Evolutionary conservation across 2,888 invertebrate species (phyloP), one percentile per base, ranked within the genome.

Genomic region (Pammene fasciana): DNA sequence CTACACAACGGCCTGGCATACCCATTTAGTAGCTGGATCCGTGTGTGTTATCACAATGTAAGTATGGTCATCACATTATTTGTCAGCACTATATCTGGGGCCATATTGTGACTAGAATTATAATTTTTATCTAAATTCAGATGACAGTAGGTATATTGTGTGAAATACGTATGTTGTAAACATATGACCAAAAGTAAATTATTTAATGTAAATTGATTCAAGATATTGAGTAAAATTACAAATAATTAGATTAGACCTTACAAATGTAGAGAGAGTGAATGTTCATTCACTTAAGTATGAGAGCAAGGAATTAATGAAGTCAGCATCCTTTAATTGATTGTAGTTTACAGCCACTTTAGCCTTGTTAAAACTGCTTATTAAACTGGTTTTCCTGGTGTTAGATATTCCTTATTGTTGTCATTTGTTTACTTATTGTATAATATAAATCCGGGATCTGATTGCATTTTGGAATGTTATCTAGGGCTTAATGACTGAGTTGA

Each of bases 1-100:
- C 61, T 92, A 91, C 74, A 89, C 90, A 48, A 92, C 92, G 11
- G 90, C 91, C 50, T 92, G 92, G 92, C 92, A 92, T 72, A 92
- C 92, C 67, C 92, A 92, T 76, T 80, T 92, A 73, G 89, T 91
- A 41, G 92, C 92, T 72, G 92, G 92, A 71, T 89, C 92, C 65
- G 79, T 92, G 71, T 92, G 92, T 75, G 86, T 92, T 16, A 88
- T 89, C 61, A 92, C 92, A 14, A 90, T 91, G 92, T 92, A 79
- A 87, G 91, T 88, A 73, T 54, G 34, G n/a, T 34, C 8, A 54
- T 54, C 26, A 18, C 13, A 14, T 26, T 9, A 1, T 2, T 34
- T 54, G 26, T 34, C n/a, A 54, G 26, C 52, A 54, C 34, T 36
- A 34, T 8, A 46, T 46, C 16, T 34, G 6, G 7, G n/a, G 8